Evolutionary conservation across 2,797 vertebrate genomes (phyloP).

Genomic region (Atherinosoma microstoma): DNA sequence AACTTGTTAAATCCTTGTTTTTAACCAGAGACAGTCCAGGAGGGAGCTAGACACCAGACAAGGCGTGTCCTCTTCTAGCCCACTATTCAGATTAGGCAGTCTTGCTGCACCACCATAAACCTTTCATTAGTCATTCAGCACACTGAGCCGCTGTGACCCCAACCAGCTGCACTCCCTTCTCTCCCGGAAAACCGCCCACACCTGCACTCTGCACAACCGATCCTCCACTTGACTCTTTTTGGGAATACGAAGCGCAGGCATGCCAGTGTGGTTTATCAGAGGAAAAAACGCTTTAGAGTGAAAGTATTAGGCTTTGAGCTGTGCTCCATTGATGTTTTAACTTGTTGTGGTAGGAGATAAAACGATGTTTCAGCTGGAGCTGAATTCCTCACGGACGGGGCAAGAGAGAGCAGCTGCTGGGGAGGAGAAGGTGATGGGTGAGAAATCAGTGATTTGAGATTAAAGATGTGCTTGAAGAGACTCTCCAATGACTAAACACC

Average conservation of each 20-base stretch:
- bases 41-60: conserved; percentile 60
- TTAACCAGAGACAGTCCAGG: conserved; percentile 49
- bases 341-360: conserved; percentile 71
- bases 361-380: conserved; percentile 49
- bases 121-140: conserved; percentile 75
- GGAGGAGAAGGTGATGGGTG: conserved; percentile 46
- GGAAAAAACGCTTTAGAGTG: conserved; percentile 59
- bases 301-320: conserved; percentile 69
- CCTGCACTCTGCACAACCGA: conserved; percentile 55
- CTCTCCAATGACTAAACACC: conserved; percentile 44
- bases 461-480: conserved; percentile 35
- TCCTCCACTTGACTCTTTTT: conserved; percentile 69
- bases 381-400: conserved; percentile 54
- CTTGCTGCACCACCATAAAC: conserved; percentile 53
- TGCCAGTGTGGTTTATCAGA: conserved; percentile 61
- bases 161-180: conserved; percentile 57
- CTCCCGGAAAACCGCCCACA: conserved; percentile 68
- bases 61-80: conserved; percentile 55
- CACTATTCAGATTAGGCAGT: conserved; percentile 44
- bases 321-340: conserved; percentile 72
- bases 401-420: conserved; percentile 38
- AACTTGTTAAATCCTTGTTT: conserved; percentile 68
- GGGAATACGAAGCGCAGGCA: conserved; percentile 52
- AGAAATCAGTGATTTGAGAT: conserved; percentile 49
- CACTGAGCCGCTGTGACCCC: conserved; percentile 66